A percentile compares a stretch with the other conserved stretches of the same genome.
Conservation (phyloP, 2,113 vertebrate genomes). For the Anser cygnoides region DNA sequence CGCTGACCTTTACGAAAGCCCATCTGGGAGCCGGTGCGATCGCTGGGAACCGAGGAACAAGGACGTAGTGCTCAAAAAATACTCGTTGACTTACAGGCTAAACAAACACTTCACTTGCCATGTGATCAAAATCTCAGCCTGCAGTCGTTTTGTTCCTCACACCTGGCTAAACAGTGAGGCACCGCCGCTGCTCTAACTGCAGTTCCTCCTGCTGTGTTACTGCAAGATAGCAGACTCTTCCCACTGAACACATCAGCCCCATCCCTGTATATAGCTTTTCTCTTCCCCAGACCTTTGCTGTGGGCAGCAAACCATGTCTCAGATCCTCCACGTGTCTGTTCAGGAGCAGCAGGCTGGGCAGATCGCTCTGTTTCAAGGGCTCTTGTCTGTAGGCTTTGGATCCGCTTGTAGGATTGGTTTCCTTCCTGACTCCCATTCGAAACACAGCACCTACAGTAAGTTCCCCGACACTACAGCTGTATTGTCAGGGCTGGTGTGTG, state of each 20-base stretch:
- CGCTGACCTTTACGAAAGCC: neutral
- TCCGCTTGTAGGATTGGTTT: neutral
- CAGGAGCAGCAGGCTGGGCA: neutral
- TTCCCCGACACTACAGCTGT: neutral
- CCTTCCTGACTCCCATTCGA: neutral
- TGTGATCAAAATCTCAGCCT: neutral
- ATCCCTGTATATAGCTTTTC: neutral
- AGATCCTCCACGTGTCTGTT: neutral
- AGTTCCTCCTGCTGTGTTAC: neutral
- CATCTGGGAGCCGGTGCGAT: neutral
- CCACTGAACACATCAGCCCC: neutral
- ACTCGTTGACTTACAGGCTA: neutral
- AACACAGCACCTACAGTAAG: neutral
- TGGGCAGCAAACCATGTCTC: neutral
- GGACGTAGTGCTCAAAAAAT: neutral
- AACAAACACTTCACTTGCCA: slow-evolving; percentile 41
- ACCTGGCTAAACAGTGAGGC: neutral
- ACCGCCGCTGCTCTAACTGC: fast-evolving
- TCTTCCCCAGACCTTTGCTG: neutral
- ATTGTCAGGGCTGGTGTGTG: too few relatives aligned
- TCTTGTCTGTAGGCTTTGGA: neutral
- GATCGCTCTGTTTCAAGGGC: neutral
- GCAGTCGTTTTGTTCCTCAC: neutral
- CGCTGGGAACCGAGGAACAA: neutral
- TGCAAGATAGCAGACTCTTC: neutral